Conservation (phyloP, 1,140 invertebrate genomes). For the Hirudo medicinalis region DNA sequence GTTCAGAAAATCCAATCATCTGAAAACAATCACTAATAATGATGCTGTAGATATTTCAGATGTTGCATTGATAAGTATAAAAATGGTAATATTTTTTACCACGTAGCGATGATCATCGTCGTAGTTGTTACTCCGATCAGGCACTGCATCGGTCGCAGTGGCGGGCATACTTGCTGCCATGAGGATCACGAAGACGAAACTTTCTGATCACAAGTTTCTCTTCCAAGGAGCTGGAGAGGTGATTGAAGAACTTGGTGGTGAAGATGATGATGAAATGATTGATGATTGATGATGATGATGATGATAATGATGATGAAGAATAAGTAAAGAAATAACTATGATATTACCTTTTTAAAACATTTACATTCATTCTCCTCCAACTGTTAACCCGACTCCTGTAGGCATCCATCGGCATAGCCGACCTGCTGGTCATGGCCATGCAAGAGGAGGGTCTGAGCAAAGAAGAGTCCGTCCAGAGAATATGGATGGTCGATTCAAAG, state of each 20-base stretch:
- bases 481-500: slow-evolving; percentile 53
- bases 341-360: too few relatives aligned
- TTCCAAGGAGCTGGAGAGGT: slow-evolving; percentile 79
- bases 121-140: slow-evolving; percentile 35
- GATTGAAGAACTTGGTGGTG: not conserved
- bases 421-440: slow-evolving; percentile 73
- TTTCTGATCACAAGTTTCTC: slow-evolving; percentile 68
- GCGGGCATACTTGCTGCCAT: slow-evolving; percentile 72
- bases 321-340: too few relatives aligned
- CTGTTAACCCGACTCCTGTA: slow-evolving; percentile 19
- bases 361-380: too few relatives aligned
- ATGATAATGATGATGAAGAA: not conserved
- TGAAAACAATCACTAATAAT: too few relatives aligned
- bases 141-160: slow-evolving; percentile 80
- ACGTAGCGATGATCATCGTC: too few relatives aligned
- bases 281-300: not conserved
- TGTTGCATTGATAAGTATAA: not conserved
- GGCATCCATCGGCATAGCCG: slow-evolving; percentile 75
- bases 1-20: too few relatives aligned
- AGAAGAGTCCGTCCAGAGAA: slow-evolving; percentile 62
- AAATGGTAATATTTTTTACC: not conserved
- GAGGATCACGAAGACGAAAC: slow-evolving; percentile 59
- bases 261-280: not conserved
- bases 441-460: slow-evolving; percentile 58
- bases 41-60: too few relatives aligned